Evolutionary conservation across 2,113 vertebrate genomes (phyloP).

Genomic region (Uropsilus gracilis): DNA sequence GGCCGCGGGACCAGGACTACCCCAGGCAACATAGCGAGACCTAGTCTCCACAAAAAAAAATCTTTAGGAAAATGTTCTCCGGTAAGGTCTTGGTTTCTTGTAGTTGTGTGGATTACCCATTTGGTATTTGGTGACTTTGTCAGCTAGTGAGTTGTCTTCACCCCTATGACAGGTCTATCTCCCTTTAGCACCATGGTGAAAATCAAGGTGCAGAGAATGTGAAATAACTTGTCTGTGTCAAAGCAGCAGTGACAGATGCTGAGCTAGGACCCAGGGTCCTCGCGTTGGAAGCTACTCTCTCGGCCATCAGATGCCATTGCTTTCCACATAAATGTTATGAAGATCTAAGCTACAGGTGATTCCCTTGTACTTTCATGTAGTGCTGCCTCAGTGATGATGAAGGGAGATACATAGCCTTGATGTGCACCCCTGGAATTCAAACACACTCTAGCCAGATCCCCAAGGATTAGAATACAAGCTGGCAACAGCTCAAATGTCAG

Average conservation of each 20-base stretch:
- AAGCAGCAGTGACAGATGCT: not conserved
- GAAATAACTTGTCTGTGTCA: not conserved
- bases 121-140: not conserved
- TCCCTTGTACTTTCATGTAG: not conserved
- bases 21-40: no score
- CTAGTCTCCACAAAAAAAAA: no score
- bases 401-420: not conserved
- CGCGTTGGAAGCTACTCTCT: not conserved
- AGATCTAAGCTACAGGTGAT: not conserved
- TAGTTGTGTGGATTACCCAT: not conserved
- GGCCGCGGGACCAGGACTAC: no score
- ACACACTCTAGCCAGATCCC: not conserved
- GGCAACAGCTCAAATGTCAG: not conserved
- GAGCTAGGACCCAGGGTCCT: no score
- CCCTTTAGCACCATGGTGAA: not conserved
- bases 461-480: not conserved
- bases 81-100: not conserved
- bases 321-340: not conserved
- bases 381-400: not conserved
- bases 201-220: not conserved
- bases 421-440: not conserved
- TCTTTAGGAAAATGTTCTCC: not conserved
- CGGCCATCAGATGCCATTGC: not conserved
- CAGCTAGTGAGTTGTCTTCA: not conserved
- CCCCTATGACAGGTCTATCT: not conserved